phyloP scores from a whole-genome alignment of 1,140 invertebrate genomes.

The Capitella teleta region DNA sequence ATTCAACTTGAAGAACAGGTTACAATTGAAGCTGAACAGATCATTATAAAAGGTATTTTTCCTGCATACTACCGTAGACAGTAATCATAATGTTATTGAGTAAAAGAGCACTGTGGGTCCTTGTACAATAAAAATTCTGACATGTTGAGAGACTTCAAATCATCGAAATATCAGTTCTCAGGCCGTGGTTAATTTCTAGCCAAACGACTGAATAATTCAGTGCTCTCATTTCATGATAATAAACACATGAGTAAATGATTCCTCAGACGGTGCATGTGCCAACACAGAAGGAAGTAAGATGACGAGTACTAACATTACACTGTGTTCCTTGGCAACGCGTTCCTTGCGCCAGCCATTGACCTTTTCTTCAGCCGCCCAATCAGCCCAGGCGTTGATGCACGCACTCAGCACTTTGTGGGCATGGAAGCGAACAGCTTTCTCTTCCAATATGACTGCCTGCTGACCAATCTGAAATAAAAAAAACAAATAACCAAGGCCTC shows the following conservation, averaged over 20 bases:
- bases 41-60: background rate
- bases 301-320: conserved; percentile 14
- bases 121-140: background rate
- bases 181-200: background rate
- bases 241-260: background rate
- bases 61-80: background rate
- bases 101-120: too few relatives aligned
- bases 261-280: background rate
- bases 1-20: background rate
- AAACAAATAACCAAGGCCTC: background rate
- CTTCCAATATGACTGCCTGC: conserved; percentile 19
- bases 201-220: background rate
- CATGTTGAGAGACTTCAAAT: background rate
- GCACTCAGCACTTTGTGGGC: conserved; percentile 13
- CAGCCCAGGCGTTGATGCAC: conserved; percentile 20
- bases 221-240: background rate
- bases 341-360: conserved; percentile 20
- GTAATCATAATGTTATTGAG: background rate
- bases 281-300: background rate
- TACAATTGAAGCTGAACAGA: background rate
- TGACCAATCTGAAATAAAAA: conserved; percentile 22
- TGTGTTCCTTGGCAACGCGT: conserved; percentile 20
- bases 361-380: conserved; percentile 20
- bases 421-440: conserved; percentile 21
- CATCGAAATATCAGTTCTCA: background rate